phyloP scores from a whole-genome alignment of 2,113 vertebrate genomes.

The Urocynchramus pylzowi region DNA sequence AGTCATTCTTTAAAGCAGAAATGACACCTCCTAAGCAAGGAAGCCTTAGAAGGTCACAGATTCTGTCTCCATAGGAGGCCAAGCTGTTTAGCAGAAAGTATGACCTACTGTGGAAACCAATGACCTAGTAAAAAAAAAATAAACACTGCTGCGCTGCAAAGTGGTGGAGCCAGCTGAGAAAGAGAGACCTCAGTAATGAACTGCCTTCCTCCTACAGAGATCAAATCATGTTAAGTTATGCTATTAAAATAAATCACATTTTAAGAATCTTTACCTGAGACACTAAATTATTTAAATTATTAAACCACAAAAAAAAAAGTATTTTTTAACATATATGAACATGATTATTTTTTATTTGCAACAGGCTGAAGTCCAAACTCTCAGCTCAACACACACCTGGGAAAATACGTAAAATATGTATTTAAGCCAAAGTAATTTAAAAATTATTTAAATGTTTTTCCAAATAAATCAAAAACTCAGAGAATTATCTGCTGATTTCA shows the following conservation, averaged over 20 bases:
- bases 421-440: not conserved
- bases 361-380: not conserved
- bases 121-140: conserved; percentile 16
- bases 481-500: not conserved
- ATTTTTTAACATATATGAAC: not conserved
- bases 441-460: not conserved
- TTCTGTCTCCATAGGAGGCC: conserved; percentile 21
- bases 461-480: not conserved
- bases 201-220: conserved; percentile 32
- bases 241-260: conserved; percentile 32
- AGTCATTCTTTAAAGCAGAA: not conserved
- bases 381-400: not conserved
- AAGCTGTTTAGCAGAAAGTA: conserved; percentile 41
- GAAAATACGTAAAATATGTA: not conserved
- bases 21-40: not conserved
- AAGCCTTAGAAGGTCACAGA: conserved; percentile 33
- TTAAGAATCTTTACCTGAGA: not conserved
- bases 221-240: conserved; percentile 37
- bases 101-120: conserved; percentile 28
- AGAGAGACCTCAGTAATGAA: conserved; percentile 6
- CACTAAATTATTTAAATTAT: not conserved
- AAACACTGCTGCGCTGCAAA: not conserved
- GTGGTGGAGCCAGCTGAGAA: conserved; percentile 16
- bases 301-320: not conserved
- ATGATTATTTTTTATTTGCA: not conserved